phyloP scores from a whole-genome alignment of 2,113 vertebrate species.

The Onychostoma macrolepis region DNA sequence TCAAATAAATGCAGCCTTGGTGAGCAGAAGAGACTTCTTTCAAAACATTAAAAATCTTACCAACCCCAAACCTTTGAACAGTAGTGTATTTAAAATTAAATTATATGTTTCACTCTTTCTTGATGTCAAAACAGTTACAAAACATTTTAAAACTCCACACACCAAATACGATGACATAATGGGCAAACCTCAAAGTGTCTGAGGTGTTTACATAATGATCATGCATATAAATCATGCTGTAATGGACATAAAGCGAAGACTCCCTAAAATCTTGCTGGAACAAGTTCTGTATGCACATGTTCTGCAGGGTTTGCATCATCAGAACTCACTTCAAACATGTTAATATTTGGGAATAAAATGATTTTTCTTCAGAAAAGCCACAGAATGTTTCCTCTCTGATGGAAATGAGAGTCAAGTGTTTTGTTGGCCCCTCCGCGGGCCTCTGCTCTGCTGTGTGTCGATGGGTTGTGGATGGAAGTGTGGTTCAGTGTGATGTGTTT shows the following conservation, averaged over 20 bases:
- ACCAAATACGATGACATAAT: not conserved
- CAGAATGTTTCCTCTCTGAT: not conserved
- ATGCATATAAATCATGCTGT: not conserved
- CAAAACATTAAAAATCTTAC: not conserved
- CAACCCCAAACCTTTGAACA: not conserved
- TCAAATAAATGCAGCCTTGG: not conserved
- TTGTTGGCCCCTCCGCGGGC: not conserved
- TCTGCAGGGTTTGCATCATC: not conserved
- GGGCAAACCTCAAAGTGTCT: not conserved
- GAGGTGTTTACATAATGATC: not conserved
- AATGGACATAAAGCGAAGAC: not conserved
- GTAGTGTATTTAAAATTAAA: not conserved
- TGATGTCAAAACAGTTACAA: not conserved
- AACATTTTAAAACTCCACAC: not conserved
- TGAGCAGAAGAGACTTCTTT: not conserved
- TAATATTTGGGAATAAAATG: not conserved
- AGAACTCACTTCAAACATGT: not conserved
- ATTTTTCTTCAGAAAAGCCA: not conserved
- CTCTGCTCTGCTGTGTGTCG: constrained; percentile 18
- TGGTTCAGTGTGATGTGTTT: not conserved
- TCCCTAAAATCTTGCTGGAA: not conserved
- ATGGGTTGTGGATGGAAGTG: not conserved
- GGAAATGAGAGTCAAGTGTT: not conserved
- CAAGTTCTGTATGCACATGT: not conserved
- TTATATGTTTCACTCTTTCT: not conserved